Conservation (phyloP, 2,113 vertebrate genomes). For the Leucopsar rothschildi region DNA sequence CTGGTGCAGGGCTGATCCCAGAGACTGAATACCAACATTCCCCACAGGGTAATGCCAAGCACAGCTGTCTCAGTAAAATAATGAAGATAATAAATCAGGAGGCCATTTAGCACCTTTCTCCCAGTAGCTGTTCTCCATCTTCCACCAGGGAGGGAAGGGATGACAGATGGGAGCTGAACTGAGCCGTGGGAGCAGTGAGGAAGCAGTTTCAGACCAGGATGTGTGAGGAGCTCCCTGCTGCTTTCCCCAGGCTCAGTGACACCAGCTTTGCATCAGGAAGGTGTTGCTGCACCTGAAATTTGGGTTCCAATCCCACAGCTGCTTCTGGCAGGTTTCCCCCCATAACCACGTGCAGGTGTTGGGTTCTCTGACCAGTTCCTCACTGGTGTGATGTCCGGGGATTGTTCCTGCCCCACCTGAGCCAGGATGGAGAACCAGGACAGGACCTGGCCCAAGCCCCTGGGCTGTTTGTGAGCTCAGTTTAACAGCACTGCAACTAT, state of each 20-base stretch:
- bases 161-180: neutral
- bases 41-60: neutral
- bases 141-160: neutral
- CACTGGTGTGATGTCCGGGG: neutral
- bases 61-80: neutral
- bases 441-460: fast-evolving
- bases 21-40: fast-evolving
- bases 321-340: neutral
- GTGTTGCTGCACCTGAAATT: neutral
- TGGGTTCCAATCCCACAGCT: neutral
- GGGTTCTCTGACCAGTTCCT: neutral
- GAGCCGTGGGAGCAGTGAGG: neutral
- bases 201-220: neutral
- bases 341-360: neutral
- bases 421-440: neutral
- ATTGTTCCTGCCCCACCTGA: neutral
- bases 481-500: fast-evolving
- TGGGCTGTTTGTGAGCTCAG: neutral
- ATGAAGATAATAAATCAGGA: neutral
- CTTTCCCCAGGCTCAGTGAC: neutral
- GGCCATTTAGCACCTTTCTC: neutral
- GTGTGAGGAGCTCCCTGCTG: neutral
- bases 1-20: neutral
- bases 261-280: neutral
- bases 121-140: neutral